Evolutionary conservation across 2,113 vertebrate species (phyloP).

Genomic region (Ophiodon elongatus): DNA sequence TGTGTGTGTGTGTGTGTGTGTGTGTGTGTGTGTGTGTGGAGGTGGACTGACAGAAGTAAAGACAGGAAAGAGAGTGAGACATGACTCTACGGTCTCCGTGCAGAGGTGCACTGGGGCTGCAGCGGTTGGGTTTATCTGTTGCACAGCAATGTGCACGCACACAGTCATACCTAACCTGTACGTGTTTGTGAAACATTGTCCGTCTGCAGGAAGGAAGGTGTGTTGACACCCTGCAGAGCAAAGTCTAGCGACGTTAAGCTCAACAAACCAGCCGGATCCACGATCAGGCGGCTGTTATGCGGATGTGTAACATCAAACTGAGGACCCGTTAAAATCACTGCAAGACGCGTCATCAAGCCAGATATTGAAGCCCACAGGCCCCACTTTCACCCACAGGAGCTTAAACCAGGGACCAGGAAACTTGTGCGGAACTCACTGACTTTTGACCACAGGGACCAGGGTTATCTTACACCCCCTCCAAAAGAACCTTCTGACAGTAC

Average conservation of each 20-base stretch:
- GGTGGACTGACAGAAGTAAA: background rate
- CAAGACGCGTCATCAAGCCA: too few relatives aligned
- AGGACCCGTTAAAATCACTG: too few relatives aligned
- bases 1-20: background rate
- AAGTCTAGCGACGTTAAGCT: conserved; percentile 16
- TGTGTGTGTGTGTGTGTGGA: background rate
- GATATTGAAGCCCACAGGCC: too few relatives aligned
- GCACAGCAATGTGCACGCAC: background rate
- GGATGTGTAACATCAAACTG: too few relatives aligned
- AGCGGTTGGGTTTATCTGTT: background rate
- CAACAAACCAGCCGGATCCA: conserved; percentile 14
- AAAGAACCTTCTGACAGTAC: too few relatives aligned
- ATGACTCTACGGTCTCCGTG: background rate
- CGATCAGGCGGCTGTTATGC: background rate
- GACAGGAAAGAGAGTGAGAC: background rate
- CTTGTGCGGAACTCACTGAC: too few relatives aligned
- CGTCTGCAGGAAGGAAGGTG: conserved; percentile 29
- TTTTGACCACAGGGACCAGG: background rate
- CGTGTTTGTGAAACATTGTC: conserved; percentile 19
- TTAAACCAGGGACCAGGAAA: too few relatives aligned
- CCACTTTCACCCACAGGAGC: too few relatives aligned
- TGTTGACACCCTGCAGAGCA: conserved; percentile 23
- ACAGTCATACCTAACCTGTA: background rate
- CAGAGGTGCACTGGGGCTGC: conserved; percentile 4
- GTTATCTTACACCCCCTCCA: too few relatives aligned